Conservation (phyloP, 2,888 invertebrate species). For the Caenorhabditis sp. region DNA sequence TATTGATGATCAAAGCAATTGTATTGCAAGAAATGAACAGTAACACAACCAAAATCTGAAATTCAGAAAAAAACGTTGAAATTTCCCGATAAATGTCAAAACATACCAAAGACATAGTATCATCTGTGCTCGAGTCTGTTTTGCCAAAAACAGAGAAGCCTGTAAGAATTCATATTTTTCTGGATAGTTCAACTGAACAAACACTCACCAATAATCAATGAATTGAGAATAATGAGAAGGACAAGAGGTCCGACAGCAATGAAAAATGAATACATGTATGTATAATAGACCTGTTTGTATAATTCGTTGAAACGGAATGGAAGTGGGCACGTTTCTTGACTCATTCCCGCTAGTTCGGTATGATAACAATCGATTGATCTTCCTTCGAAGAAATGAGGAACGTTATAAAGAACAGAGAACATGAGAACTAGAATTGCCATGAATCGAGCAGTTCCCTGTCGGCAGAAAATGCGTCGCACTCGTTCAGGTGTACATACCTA, state of each 20-base stretch:
- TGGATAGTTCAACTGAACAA: not conserved
- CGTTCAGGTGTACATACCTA: conserved; percentile 63
- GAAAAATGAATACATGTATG: conserved; percentile 67
- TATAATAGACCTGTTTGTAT: conserved; percentile 65
- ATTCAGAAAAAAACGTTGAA: not conserved
- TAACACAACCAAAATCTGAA: conserved; percentile 68
- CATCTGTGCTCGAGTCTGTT: conserved; percentile 36
- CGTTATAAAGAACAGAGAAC: conserved; percentile 65
- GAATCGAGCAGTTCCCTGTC: conserved; percentile 41
- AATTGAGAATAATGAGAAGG: conserved; percentile 62
- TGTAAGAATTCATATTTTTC: conserved; percentile 14
- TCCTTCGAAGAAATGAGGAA: conserved; percentile 68
- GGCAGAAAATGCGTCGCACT: conserved; percentile 40
- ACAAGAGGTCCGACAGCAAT: conserved; percentile 68
- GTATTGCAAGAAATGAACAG: conserved; percentile 70
- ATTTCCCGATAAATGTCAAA: not conserved
- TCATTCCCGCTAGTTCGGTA: conserved; percentile 47
- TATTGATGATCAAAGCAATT: conserved; percentile 67
- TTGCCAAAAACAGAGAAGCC: conserved; percentile 49
- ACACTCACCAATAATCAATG: conserved; percentile 64
- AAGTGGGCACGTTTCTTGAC: conserved; percentile 66
- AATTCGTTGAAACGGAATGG: conserved; percentile 55
- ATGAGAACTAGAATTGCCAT: conserved; percentile 52
- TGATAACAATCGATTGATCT: conserved; percentile 67
- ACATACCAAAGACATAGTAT: conserved; percentile 49